A percentile compares a stretch with the other conserved stretches of the same genome.
Conservation (phyloP, 1,140 invertebrate species). For the Drosophila takahashii region DNA sequence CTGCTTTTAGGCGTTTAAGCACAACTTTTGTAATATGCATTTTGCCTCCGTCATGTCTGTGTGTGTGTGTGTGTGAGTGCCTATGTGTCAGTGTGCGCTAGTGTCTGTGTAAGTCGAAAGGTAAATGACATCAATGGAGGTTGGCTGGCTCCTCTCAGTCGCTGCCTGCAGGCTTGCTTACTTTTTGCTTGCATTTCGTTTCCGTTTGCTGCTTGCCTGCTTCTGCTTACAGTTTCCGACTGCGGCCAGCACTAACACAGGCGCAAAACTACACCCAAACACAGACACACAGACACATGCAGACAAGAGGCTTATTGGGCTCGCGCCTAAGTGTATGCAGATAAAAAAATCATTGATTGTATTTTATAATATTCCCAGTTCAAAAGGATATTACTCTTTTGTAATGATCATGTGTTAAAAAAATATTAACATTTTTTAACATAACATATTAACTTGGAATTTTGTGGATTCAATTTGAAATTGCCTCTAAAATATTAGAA, state of each 20-base stretch:
- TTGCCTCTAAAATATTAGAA: too few species aligned
- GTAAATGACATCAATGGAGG: slow-evolving; percentile 82
- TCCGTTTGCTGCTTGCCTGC: slow-evolving; percentile 78
- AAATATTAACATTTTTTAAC: too few species aligned
- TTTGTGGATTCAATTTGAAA: too few species aligned
- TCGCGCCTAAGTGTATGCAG: slow-evolving; percentile 60
- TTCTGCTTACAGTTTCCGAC: slow-evolving; percentile 82
- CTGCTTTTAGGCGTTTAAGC: slow-evolving; percentile 57
- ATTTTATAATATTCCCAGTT: not conserved
- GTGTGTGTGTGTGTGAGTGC: slow-evolving; percentile 12
- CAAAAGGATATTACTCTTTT: not conserved
- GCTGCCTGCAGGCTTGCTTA: slow-evolving; percentile 49
- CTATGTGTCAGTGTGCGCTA: slow-evolving; percentile 14
- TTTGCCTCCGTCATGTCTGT: slow-evolving; percentile 8
- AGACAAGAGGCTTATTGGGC: slow-evolving; percentile 53
- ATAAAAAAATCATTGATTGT: not conserved
- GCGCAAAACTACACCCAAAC: slow-evolving; percentile 1
- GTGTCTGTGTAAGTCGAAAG: slow-evolving; percentile 62
- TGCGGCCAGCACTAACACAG: slow-evolving; percentile 45
- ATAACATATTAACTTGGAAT: too few species aligned
- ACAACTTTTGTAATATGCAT: slow-evolving; percentile 62
- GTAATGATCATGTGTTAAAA: not conserved
- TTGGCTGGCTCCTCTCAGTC: slow-evolving; percentile 61
- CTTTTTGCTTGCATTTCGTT: slow-evolving; percentile 76
- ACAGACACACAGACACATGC: slow-evolving; percentile 12